These are phyloP conservation scores for Apomyelois bistriatella DNA, from an alignment of 2,888 invertebrate genomes.

Conservation along the genomic window DNA sequence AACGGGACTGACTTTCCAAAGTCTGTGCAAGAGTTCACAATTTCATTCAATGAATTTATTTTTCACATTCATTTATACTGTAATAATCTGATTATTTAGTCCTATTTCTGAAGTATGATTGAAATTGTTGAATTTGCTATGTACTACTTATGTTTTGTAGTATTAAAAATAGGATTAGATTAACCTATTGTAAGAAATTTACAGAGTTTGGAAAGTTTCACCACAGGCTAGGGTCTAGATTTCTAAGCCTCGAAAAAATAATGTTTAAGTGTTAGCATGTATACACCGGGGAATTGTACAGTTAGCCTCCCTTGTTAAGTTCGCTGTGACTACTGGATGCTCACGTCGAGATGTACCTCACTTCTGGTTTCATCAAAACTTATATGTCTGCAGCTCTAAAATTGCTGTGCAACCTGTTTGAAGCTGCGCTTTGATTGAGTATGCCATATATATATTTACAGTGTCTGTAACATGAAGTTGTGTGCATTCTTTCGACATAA, in stretches of 20 bases:
- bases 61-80: slow-evolving; percentile 16
- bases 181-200: slow-evolving; percentile 42
- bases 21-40: slow-evolving; percentile 47
- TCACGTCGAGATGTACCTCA: slow-evolving; percentile 63
- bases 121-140: slow-evolving; percentile 57
- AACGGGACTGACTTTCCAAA: slow-evolving; percentile 77
- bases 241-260: slow-evolving; percentile 74
- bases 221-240: slow-evolving; percentile 72
- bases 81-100: background rate
- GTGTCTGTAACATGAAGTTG: slow-evolving; percentile 43
- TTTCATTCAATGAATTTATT: slow-evolving; percentile 19
- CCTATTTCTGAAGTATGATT: slow-evolving; percentile 34
- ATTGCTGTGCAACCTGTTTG: slow-evolving; percentile 40
- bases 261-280: slow-evolving; percentile 79
- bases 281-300: slow-evolving; percentile 79
- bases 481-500: slow-evolving; percentile 55
- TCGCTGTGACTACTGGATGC: slow-evolving; percentile 77
- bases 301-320: slow-evolving; percentile 80
- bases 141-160: slow-evolving; percentile 47
- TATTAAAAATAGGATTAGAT: slow-evolving; percentile 41
- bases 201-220: slow-evolving; percentile 77
- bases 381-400: slow-evolving; percentile 52
- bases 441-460: slow-evolving; percentile 52
- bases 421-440: slow-evolving; percentile 68
- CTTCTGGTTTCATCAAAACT: slow-evolving; percentile 70